Evolutionary conservation across 92 coral and sea anemone genomes (phyloP).

Genomic region (Porites lobata): DNA sequence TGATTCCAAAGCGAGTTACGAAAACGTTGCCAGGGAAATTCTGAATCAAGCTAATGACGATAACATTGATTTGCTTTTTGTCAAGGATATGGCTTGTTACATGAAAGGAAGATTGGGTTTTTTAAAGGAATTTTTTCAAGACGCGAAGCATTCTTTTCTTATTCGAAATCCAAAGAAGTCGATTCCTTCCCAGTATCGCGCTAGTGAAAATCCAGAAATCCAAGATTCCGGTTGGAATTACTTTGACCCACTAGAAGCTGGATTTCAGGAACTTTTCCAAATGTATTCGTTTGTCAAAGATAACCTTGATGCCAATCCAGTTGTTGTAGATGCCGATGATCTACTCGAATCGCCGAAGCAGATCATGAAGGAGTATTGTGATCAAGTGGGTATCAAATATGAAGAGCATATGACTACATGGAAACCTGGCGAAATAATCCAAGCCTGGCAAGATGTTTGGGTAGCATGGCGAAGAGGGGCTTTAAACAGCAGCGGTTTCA

Average conservation of each 20-base stretch:
- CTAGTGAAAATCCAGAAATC: conserved; percentile 56
- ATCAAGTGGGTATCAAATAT: conserved; percentile 63
- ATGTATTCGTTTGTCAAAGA: conserved; percentile 67
- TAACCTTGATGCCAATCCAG: conserved; percentile 50
- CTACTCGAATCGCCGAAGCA: conserved; percentile 58
- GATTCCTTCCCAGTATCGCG: conserved; percentile 64
- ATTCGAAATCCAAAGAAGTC: conserved; percentile 77
- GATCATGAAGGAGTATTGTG: conserved; percentile 59
- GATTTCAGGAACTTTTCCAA: conserved; percentile 72
- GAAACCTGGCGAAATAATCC: conserved; percentile 61
- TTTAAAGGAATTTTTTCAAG: conserved; percentile 61
- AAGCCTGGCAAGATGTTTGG: conserved; percentile 60
- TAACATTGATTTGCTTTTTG: conserved; percentile 63
- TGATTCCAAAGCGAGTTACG: conserved; percentile 19
- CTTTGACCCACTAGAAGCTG: conserved; percentile 79
- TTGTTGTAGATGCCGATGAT: conserved; percentile 76
- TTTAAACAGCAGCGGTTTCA: conserved; percentile 7
- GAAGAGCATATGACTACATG: conserved; percentile 75
- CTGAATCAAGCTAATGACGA: conserved; percentile 54
- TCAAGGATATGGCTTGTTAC: conserved; percentile 81
- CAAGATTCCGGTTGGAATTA: conserved; percentile 74
- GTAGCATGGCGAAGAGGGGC: neutral
- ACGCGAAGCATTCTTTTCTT: conserved; percentile 77
- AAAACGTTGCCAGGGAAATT: conserved; percentile 29
- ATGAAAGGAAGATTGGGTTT: conserved; percentile 57